These are phyloP conservation scores for Chelon labrosus DNA, from an alignment of 2,797 vertebrate species.

Conservation along the genomic window DNA sequence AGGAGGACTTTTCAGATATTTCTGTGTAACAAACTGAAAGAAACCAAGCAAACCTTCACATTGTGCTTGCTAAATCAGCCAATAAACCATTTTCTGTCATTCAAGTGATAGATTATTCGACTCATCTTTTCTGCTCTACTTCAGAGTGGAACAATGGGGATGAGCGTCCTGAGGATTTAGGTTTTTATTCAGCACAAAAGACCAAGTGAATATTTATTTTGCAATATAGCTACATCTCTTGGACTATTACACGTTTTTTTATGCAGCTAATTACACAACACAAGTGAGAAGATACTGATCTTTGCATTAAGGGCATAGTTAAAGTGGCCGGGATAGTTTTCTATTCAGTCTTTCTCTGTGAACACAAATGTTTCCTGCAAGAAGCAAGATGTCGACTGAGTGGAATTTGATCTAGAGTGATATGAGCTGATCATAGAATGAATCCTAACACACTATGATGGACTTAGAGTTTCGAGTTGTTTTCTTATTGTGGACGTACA, in stretches of 20 bases:
- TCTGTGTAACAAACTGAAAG: not conserved
- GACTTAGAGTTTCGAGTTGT: not conserved
- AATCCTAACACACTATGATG: not conserved
- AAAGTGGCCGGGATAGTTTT: not conserved
- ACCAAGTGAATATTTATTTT: not conserved
- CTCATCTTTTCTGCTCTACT: slow-evolving; percentile 6
- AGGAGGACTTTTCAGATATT: too few species aligned
- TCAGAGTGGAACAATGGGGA: slow-evolving; percentile 12
- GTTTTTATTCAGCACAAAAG: not conserved
- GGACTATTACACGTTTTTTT: not conserved
- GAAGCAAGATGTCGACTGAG: not conserved
- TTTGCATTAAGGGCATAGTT: not conserved
- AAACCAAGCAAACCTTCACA: not conserved
- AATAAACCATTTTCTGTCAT: not conserved
- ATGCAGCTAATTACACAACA: not conserved
- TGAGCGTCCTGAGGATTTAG: not conserved
- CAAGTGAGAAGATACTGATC: not conserved
- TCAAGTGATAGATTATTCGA: not conserved
- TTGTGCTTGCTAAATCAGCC: not conserved
- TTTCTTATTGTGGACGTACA: not conserved
- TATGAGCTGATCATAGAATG: not conserved
- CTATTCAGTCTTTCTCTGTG: not conserved
- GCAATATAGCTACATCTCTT: not conserved
- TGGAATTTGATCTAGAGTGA: not conserved
- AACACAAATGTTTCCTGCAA: not conserved